phyloP scores from a whole-genome alignment of 2,797 vertebrate species.

The Melopsittacus undulatus region DNA sequence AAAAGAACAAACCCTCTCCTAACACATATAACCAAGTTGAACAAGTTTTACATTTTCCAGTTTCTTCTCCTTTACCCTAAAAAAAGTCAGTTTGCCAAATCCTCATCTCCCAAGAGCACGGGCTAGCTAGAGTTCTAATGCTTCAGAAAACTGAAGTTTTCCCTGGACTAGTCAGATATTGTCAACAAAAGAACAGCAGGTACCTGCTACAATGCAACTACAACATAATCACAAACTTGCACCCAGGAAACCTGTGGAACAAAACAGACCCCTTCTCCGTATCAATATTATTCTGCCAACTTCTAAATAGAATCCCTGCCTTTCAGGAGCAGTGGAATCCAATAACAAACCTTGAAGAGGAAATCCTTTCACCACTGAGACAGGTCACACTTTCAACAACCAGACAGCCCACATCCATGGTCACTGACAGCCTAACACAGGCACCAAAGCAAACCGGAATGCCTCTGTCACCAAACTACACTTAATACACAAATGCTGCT shows the following conservation, averaged over 20 bases:
- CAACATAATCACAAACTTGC: background rate
- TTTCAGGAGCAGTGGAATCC: background rate
- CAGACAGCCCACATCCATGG: background rate
- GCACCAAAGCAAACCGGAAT: background rate
- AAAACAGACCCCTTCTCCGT: background rate
- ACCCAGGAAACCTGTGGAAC: background rate
- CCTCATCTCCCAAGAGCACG: accelerated
- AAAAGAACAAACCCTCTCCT: background rate
- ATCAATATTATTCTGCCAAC: background rate
- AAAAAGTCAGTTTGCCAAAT: background rate
- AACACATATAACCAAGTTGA: accelerated
- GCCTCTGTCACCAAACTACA: background rate
- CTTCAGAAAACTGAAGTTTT: background rate
- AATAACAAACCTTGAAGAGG: background rate
- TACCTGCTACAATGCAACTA: background rate
- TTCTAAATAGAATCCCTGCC: background rate
- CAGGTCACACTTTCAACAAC: background rate
- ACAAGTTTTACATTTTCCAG: background rate
- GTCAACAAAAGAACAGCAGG: background rate
- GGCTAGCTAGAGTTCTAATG: background rate
- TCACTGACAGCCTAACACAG: background rate
- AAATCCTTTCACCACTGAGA: background rate
- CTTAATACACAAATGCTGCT: background rate
- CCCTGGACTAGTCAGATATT: background rate
- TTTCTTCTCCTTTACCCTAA: background rate